phyloP scores from a whole-genome alignment of 2,113 vertebrate genomes.

The Nasalis larvatus region DNA sequence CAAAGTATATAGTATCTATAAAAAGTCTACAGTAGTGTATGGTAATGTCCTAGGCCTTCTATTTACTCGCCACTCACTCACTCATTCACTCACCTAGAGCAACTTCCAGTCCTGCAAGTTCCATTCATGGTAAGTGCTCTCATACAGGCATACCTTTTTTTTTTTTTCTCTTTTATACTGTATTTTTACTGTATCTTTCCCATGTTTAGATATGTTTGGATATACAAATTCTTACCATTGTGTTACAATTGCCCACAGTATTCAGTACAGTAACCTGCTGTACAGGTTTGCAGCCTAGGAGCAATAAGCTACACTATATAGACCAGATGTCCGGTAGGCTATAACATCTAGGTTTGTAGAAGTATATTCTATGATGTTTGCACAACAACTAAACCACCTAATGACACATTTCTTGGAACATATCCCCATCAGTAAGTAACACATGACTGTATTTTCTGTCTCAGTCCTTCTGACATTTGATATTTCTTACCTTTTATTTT shows the following conservation, averaged over 20 bases:
- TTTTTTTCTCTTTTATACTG: background rate
- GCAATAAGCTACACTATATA: background rate
- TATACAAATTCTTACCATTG: background rate
- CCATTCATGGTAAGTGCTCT: background rate
- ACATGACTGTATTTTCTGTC: background rate
- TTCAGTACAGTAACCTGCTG: background rate
- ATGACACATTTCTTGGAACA: background rate
- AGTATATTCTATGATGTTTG: background rate
- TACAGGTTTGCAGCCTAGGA: background rate
- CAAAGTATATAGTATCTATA: background rate
- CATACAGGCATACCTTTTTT: background rate
- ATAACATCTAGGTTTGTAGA: background rate
- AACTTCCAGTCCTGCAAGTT: background rate
- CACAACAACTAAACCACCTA: background rate
- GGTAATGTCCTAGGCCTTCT: background rate
- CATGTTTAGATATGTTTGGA: background rate
- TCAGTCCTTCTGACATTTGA: background rate
- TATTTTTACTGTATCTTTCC: background rate
- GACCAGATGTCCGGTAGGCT: background rate
- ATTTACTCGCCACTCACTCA: background rate
- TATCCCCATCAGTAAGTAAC: background rate
- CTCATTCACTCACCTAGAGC: background rate
- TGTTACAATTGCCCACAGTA: background rate
- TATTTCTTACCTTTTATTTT: background rate
- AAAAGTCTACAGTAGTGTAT: background rate